phyloP scores from a whole-genome alignment of 2,113 vertebrate genomes.

The Myotis brandtii region DNA sequence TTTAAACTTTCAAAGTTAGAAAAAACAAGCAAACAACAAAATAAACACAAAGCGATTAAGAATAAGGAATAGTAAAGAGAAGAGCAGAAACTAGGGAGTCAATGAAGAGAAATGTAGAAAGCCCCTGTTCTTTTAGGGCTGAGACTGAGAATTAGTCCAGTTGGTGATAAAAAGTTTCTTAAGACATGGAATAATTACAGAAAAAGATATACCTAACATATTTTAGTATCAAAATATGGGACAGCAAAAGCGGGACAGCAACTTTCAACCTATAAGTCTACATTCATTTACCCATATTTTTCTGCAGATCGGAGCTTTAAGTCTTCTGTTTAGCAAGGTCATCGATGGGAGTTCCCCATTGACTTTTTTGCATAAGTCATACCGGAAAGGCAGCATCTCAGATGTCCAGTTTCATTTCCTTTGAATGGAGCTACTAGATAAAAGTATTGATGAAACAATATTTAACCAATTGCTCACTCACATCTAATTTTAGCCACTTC shows the following conservation, averaged over 20 bases:
- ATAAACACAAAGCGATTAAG: background rate
- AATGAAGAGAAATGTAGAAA: background rate
- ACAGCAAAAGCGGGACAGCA: background rate
- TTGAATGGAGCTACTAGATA: background rate
- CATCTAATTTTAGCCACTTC: conserved; percentile 15
- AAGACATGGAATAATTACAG: background rate
- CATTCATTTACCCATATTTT: background rate
- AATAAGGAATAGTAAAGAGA: background rate
- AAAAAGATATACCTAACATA: background rate
- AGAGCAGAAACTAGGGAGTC: background rate
- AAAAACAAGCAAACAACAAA: background rate
- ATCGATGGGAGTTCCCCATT: background rate
- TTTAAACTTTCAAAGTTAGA: conserved; percentile 25
- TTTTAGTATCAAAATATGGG: background rate
- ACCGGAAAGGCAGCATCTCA: background rate
- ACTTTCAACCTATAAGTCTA: background rate
- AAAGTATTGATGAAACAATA: background rate
- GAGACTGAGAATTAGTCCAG: background rate
- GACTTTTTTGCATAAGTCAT: background rate
- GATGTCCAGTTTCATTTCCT: conserved; percentile 21
- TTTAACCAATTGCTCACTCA: background rate
- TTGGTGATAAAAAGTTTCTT: background rate
- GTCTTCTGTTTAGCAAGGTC: background rate
- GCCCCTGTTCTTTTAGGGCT: background rate
- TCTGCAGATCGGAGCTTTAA: background rate